Evolutionary conservation across 2,888 invertebrate genomes (phyloP), one percentile per base, ranked within the genome.

Genomic region (Neocrepidodera transversa): DNA sequence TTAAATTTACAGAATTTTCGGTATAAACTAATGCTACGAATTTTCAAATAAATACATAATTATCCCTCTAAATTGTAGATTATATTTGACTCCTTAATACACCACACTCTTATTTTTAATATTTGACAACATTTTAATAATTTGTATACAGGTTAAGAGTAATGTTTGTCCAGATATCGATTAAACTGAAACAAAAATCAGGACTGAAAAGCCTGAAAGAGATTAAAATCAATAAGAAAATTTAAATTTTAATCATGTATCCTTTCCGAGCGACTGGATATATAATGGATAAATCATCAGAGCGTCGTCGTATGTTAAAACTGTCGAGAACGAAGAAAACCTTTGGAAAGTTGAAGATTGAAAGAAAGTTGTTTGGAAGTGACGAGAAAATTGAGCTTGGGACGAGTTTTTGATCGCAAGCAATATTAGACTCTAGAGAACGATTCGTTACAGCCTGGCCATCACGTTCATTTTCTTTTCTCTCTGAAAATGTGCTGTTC

Each of bases 361-460:
- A 73, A 74, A 74, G 71, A 73, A 73, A 74, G 71, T 73, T 73
- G 73, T 74, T 73, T 70, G 70, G 69, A 72, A 73, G 71, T 73
- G 71, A 71, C 70, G 71, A 71, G 71, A 23, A 23, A 23, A 23
- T 23, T 23, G 23, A 23, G 23, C 3, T 23, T 23, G 23, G 23
- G 23, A 73, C 72, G 71, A 73, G 72, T 73, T 74, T 74, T 72
- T 74, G 74, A 74, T 74, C 72, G 73, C 66, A 69, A 68, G 66
- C 71, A 65, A 71, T 70, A 74, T 73, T 74, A 73, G 73, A 71
- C 74, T 70, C 73, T 66, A 68, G 74, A 74, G 74, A 73, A 71
- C 71, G 67, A 74, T 74, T 74, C 68, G 65, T 68, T 67, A 64
- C 64, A 67, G 67, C 61, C 62, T 62, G 66, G 60, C 66, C 66